phyloP scores from a whole-genome alignment of 2,797 vertebrate genomes.

The Distichodus sexfasciatus region DNA sequence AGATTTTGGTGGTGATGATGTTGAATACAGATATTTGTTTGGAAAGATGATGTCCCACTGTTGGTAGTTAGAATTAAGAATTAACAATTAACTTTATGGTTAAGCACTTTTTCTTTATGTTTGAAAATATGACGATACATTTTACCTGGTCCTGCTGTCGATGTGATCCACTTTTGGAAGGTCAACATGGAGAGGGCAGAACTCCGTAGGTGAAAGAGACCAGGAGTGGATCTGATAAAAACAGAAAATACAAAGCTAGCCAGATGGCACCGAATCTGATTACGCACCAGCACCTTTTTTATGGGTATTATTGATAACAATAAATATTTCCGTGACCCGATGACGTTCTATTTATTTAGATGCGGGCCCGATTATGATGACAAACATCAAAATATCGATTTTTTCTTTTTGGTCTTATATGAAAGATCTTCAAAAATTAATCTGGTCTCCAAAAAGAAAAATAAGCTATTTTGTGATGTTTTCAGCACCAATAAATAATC shows the following conservation, averaged over 20 bases:
- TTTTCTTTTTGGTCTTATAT: not conserved
- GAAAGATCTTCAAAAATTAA: too few species aligned
- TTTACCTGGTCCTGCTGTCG: conserved; percentile 19
- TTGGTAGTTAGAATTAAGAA: conserved; percentile 7
- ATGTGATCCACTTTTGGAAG: not conserved
- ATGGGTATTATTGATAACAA: too few species aligned
- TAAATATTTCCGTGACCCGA: too few species aligned
- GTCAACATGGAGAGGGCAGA: conserved; percentile 6
- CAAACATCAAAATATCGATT: too few species aligned
- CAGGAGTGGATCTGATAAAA: not conserved
- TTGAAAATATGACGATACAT: not conserved
- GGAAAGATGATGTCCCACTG: not conserved
- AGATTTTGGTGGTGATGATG: not conserved
- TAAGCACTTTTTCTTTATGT: not conserved
- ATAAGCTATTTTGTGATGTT: too few species aligned
- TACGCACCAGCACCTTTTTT: too few species aligned
- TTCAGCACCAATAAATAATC: too few species aligned
- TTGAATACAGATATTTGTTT: not conserved
- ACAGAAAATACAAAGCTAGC: not conserved
- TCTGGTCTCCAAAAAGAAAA: too few species aligned
- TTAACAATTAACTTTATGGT: too few species aligned
- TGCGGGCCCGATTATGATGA: too few species aligned
- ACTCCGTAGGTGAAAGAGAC: not conserved
- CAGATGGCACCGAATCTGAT: too few species aligned
- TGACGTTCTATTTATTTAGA: too few species aligned